Conservation (phyloP, 2,888 invertebrate genomes). For the Cryptocephalus primarius region DNA sequence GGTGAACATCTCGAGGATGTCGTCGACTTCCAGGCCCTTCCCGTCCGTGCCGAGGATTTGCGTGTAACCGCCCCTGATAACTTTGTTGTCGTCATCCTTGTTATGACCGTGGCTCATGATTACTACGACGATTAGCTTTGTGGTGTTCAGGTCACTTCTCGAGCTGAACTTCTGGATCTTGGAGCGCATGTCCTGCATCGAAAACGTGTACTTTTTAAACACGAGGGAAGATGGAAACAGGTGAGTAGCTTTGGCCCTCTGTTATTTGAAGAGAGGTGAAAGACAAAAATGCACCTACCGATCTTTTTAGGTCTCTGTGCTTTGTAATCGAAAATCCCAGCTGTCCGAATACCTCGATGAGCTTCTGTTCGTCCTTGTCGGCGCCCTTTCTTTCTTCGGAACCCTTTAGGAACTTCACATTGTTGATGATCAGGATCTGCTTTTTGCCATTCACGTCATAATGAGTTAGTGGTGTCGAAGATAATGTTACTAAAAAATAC, state of each 20-base stretch:
- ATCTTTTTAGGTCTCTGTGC: slow-evolving; percentile 36
- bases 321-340: slow-evolving; percentile 44
- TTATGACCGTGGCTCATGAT: slow-evolving; percentile 57
- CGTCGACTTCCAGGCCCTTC: slow-evolving; percentile 37
- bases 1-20: slow-evolving; percentile 50
- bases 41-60: slow-evolving; percentile 51
- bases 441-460: no score
- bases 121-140: slow-evolving; percentile 53
- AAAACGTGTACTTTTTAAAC: background rate
- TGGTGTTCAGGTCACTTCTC: slow-evolving; percentile 34
- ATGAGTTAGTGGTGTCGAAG: no score
- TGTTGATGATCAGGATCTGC: slow-evolving; percentile 28
- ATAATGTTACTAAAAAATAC: no score
- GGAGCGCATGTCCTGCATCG: slow-evolving; percentile 18
- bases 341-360: slow-evolving; percentile 48
- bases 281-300: slow-evolving; percentile 23
- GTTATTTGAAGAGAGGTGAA: slow-evolving; percentile 7
- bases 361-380: slow-evolving; percentile 46
- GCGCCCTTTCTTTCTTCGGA: slow-evolving; percentile 41
- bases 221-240: background rate
- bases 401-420: slow-evolving; percentile 25
- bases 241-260: no score
- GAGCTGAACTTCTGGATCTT: slow-evolving; percentile 35
- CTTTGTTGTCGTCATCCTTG: slow-evolving; percentile 20
- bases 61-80: slow-evolving; percentile 37